Percentiles rank a stretch among this genome's conserved stretches.
These are phyloP conservation scores for Hypomecis punctinalis DNA, from an alignment of 2,888 invertebrate genomes.

Conservation along the genomic window DNA sequence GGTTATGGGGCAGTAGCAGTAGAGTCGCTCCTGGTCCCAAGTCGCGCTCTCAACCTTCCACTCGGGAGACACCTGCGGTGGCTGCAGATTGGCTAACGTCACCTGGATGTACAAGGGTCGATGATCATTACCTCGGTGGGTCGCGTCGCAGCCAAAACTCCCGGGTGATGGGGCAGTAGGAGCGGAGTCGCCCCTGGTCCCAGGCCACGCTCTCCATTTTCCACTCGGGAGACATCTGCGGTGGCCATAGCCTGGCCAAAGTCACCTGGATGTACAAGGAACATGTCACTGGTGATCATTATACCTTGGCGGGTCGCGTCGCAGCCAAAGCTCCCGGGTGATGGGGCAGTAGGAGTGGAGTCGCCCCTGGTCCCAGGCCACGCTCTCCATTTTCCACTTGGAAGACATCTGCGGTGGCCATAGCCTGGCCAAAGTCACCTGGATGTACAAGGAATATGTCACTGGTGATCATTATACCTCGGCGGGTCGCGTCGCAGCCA, in stretches of 20 bases:
- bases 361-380: slow-evolving; percentile 62
- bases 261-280: slow-evolving; percentile 42
- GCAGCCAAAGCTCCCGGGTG: slow-evolving; percentile 54
- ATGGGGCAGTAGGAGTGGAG: slow-evolving; percentile 51
- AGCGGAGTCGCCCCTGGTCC: slow-evolving; percentile 59
- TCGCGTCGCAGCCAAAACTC: slow-evolving; percentile 53
- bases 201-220: slow-evolving; percentile 62
- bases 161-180: slow-evolving; percentile 48
- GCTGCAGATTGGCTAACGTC: slow-evolving; percentile 40
- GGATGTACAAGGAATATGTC: neutral
- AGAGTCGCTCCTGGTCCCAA: slow-evolving; percentile 62
- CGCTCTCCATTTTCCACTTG: slow-evolving; percentile 67
- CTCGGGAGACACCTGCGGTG: slow-evolving; percentile 59
- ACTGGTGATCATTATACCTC: slow-evolving; percentile 1
- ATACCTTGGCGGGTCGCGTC: slow-evolving; percentile 25
- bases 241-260: slow-evolving; percentile 43
- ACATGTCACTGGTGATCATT: too few species aligned
- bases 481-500: slow-evolving; percentile 45
- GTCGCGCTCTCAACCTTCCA: slow-evolving; percentile 65
- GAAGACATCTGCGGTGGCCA: slow-evolving; percentile 54
- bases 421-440: slow-evolving; percentile 50
- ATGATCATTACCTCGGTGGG: slow-evolving; percentile 12
- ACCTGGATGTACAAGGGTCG: slow-evolving; percentile 43
- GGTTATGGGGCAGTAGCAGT: slow-evolving; percentile 50
- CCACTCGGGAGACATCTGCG: slow-evolving; percentile 66